Conservation (phyloP, 64 coral and sea anemone genomes). For the Montipora cactus region DNA sequence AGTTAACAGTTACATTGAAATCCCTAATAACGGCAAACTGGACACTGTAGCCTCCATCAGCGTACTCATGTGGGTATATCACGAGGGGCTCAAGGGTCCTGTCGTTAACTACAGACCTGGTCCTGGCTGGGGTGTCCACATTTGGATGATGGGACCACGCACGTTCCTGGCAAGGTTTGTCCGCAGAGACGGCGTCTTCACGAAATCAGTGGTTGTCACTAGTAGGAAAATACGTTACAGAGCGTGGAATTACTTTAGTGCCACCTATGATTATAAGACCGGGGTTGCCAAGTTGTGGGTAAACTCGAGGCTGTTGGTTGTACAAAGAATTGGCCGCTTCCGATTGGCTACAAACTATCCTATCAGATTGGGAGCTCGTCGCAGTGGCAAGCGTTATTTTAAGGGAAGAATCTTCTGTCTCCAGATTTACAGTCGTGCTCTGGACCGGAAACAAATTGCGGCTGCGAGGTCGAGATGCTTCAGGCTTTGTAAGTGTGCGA, state of each 20-base stretch:
- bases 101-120: slow-evolving; percentile 75
- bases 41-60: slow-evolving; percentile 72
- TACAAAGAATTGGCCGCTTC: slow-evolving; percentile 70
- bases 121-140: slow-evolving; percentile 71
- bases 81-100: slow-evolving; percentile 77
- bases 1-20: slow-evolving; percentile 75
- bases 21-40: slow-evolving; percentile 70
- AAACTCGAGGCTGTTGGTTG: slow-evolving; percentile 70
- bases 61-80: slow-evolving; percentile 84
- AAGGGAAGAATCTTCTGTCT: slow-evolving; percentile 82
- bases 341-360: slow-evolving; percentile 84
- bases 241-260: slow-evolving; percentile 83
- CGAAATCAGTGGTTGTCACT: slow-evolving; percentile 34
- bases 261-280: slow-evolving; percentile 76
- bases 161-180: slow-evolving; percentile 69
- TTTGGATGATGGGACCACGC: slow-evolving; percentile 61
- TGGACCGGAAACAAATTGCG: slow-evolving; percentile 64
- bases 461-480: slow-evolving; percentile 74
- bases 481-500: slow-evolving; percentile 67
- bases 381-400: slow-evolving; percentile 59
- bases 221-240: slow-evolving; percentile 59
- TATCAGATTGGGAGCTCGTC: slow-evolving; percentile 75
- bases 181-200: slow-evolving; percentile 44
- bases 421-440: slow-evolving; percentile 76
- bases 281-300: slow-evolving; percentile 88